These are phyloP conservation scores for Pteropus rufus DNA, from an alignment of 2,797 vertebrate species.

Conservation along the genomic window DNA sequence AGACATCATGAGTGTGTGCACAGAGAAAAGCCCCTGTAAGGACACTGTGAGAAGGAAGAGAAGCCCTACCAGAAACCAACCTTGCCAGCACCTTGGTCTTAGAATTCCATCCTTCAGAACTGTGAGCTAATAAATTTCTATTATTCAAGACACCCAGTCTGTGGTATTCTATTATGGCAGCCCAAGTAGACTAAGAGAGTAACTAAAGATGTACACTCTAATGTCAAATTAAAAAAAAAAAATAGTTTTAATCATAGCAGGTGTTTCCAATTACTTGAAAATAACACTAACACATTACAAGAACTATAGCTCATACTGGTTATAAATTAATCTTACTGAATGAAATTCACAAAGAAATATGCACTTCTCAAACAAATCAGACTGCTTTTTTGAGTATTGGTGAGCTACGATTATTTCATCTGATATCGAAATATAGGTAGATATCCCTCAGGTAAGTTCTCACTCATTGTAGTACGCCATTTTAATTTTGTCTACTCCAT, in stretches of 20 bases:
- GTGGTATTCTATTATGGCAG: background rate
- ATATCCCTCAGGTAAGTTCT: background rate
- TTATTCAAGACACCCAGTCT: background rate
- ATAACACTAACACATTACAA: background rate
- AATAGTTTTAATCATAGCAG: background rate
- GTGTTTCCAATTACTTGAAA: background rate
- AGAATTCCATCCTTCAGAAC: background rate
- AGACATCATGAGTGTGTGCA: fast-evolving
- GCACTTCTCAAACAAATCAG: background rate
- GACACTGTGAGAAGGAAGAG: background rate
- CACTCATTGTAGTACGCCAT: background rate
- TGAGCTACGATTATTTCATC: background rate
- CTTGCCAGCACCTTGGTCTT: background rate
- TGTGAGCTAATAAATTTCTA: background rate
- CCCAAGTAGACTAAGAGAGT: background rate
- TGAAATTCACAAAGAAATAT: background rate
- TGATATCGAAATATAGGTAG: background rate
- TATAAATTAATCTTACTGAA: background rate
- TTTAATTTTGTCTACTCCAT: background rate
- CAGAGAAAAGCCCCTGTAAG: background rate
- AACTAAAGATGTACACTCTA: background rate
- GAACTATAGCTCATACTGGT: background rate
- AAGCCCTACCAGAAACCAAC: background rate
- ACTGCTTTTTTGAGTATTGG: too few relatives aligned
- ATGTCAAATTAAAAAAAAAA: background rate